Evolutionary conservation across 35 echinoderm and acorn worm genomes (phyloP).

Genomic region (Amphiura filiformis): DNA sequence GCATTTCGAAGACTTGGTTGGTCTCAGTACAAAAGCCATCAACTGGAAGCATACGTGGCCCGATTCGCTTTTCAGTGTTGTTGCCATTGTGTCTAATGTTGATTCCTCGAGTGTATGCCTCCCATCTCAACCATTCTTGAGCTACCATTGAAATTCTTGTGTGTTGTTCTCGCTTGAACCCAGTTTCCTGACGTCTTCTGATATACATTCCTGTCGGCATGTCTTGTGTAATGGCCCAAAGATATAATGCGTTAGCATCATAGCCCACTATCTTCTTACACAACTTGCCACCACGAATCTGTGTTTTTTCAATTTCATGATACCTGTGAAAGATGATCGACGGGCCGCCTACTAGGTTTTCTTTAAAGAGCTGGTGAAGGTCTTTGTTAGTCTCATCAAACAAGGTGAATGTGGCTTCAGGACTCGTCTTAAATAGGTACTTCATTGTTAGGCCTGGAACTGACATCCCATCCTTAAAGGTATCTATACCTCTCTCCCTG

Average conservation of each 20-base stretch:
- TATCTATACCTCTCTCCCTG: constrained; percentile 17
- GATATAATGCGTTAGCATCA: constrained; percentile 64
- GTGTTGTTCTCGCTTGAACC: constrained; percentile 28
- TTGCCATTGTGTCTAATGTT: constrained; percentile 39
- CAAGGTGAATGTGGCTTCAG: neutral
- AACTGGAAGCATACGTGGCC: constrained; percentile 19
- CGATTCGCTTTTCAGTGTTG: constrained; percentile 30
- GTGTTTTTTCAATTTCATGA: constrained; percentile 30
- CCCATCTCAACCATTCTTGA: constrained; percentile 46
- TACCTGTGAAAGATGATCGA: constrained; percentile 54
- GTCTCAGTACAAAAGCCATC: constrained; percentile 36
- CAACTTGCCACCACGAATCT: constrained; percentile 29
- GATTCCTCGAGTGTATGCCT: neutral
- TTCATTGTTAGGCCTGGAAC: constrained; percentile 30
- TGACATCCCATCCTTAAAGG: constrained; percentile 39
- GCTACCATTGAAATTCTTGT: constrained; percentile 3
- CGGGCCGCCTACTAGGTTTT: constrained; percentile 50
- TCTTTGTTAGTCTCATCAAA: constrained; percentile 12
- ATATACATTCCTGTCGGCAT: constrained; percentile 54
- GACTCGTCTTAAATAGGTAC: constrained; percentile 1
- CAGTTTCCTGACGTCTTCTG: constrained; percentile 21
- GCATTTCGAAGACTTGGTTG: constrained; percentile 51
- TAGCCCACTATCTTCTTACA: constrained; percentile 44
- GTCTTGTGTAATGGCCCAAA: constrained; percentile 35
- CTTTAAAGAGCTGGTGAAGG: neutral